phyloP scores from a whole-genome alignment of 2,797 vertebrate species.

The Pangasius sanitwongsei region DNA sequence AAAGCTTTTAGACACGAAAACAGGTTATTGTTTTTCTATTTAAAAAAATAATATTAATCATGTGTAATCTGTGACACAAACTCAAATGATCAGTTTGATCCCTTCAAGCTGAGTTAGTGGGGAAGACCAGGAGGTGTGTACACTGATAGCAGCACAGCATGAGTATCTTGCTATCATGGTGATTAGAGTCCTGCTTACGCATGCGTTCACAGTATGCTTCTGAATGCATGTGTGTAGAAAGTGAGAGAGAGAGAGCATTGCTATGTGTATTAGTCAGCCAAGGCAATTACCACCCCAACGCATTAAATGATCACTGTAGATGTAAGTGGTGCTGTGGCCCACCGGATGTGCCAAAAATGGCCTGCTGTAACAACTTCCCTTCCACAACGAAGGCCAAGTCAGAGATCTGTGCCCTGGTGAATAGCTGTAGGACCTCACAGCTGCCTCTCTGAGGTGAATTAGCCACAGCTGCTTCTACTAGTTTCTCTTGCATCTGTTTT shows the following conservation, averaged over 20 bases:
- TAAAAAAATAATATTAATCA: neutral
- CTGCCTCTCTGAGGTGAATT: constrained; percentile 53
- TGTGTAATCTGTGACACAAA: neutral
- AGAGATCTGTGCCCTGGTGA: constrained; percentile 47
- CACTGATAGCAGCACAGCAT: constrained; percentile 24
- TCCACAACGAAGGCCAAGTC: constrained; percentile 48
- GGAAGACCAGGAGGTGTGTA: constrained; percentile 30
- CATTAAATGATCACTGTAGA: constrained; percentile 67
- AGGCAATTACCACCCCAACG: constrained; percentile 66
- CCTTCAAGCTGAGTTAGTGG: neutral
- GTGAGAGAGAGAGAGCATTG: constrained; percentile 15
- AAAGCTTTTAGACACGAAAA: neutral
- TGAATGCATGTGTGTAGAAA: constrained; percentile 28
- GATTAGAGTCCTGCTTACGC: constrained; percentile 43
- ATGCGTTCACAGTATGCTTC: constrained; percentile 43
- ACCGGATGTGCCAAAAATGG: constrained; percentile 61
- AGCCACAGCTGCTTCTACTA: constrained; percentile 47
- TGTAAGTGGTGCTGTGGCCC: constrained; percentile 64
- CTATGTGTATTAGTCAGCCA: constrained; percentile 57
- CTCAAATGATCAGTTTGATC: neutral
- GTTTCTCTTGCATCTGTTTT: constrained; percentile 4
- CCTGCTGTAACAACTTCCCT: constrained; percentile 53
- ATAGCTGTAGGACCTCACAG: constrained; percentile 54
- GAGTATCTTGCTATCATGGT: constrained; percentile 24
- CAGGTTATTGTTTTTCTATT: neutral